These are phyloP conservation scores for Halictus ligatus DNA, from an alignment of 2,888 invertebrate species.

Conservation along the genomic window DNA sequence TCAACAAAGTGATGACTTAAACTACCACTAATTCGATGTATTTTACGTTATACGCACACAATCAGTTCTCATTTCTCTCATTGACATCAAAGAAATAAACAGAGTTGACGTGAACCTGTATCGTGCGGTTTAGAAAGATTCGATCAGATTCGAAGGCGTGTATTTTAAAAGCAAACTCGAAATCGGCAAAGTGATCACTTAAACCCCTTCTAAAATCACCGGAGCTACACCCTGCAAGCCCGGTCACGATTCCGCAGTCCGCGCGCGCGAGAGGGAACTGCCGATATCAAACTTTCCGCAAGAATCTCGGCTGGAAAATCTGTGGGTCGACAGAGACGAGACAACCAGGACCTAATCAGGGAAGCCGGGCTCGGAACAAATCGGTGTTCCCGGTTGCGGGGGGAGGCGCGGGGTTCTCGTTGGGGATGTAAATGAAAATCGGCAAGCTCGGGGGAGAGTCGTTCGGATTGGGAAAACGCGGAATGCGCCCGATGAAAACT, in stretches of 20 bases:
- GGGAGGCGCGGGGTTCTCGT: not conserved
- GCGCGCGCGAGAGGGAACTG: not conserved
- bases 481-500: slow-evolving; percentile 57
- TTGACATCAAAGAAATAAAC: too few relatives aligned
- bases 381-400: not conserved
- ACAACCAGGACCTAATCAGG: slow-evolving; percentile 9
- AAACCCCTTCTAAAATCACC: not conserved
- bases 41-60: too few relatives aligned
- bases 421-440: slow-evolving; percentile 40
- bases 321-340: not conserved
- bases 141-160: not conserved
- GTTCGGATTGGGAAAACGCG: slow-evolving; percentile 31
- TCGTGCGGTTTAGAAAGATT: too few relatives aligned
- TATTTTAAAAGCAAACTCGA: not conserved
- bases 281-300: not conserved
- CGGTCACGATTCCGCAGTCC: not conserved
- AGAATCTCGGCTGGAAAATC: slow-evolving; percentile 3
- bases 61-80: too few relatives aligned
- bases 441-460: not conserved
- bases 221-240: not conserved
- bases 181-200: not conserved
- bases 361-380: not conserved
- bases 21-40: too few relatives aligned
- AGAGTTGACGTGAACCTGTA: too few relatives aligned
- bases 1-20: too few relatives aligned